Percentiles rank a stretch among this genome's conserved stretches.
Evolutionary conservation across 2,797 vertebrate species (phyloP).

Genomic region (Rhincodon typus): DNA sequence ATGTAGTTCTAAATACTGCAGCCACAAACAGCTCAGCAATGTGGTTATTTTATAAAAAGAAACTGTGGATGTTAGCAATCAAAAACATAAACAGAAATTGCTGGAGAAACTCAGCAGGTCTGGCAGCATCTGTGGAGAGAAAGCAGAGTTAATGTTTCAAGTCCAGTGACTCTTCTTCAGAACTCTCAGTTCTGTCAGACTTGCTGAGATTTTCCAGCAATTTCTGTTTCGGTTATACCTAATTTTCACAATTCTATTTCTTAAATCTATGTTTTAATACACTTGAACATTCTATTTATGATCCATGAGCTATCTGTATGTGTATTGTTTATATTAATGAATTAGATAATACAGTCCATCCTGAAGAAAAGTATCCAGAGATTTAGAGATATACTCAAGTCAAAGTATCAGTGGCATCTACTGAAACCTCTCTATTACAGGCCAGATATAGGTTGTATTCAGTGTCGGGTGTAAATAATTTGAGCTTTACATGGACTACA

Average conservation of each 20-base stretch:
- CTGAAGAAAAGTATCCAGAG: not conserved
- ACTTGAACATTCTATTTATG: not conserved
- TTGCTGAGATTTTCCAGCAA: too few relatives aligned
- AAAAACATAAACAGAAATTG: too few relatives aligned
- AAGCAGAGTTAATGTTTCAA: too few relatives aligned
- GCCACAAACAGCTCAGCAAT: not conserved
- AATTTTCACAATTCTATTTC: too few relatives aligned
- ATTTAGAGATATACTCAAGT: not conserved
- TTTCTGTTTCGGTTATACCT: too few relatives aligned
- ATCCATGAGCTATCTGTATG: not conserved
- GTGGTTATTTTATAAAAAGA: not conserved
- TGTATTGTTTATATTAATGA: not conserved
- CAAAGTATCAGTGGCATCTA: not conserved
- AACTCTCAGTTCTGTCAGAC: too few relatives aligned
- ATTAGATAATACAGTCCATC: not conserved
- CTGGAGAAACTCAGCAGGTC: too few relatives aligned
- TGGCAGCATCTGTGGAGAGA: too few relatives aligned
- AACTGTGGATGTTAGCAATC: too few relatives aligned
- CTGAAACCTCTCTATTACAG: not conserved
- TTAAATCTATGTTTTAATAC: not conserved
- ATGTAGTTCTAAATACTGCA: not conserved
- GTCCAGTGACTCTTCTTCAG: too few relatives aligned
- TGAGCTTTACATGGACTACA: not conserved
- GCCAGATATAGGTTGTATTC: not conserved
- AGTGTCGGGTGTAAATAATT: not conserved